Conservation (phyloP, 2,888 invertebrate genomes). For the Ophraella communa region DNA sequence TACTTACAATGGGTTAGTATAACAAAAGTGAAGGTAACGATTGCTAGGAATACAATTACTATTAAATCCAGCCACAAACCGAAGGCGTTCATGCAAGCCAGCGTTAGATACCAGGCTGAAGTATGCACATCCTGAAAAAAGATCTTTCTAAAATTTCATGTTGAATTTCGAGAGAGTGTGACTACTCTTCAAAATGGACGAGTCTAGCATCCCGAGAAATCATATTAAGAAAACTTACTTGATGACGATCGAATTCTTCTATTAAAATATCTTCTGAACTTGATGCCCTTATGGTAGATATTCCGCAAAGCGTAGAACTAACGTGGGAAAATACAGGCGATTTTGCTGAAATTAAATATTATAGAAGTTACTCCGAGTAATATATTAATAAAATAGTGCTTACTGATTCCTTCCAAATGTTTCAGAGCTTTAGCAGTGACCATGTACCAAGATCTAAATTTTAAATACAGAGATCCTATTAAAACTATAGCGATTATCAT, state of each 20-base stretch:
- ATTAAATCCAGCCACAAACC: constrained; percentile 71
- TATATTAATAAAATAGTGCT: too few relatives aligned
- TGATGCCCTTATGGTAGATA: constrained; percentile 42
- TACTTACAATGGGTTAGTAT: constrained; percentile 45
- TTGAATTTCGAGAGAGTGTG: too few relatives aligned
- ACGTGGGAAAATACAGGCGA: constrained; percentile 46
- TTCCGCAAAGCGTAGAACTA: constrained; percentile 40
- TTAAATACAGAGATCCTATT: constrained; percentile 68
- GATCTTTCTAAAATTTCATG: too few relatives aligned
- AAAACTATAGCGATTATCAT: constrained; percentile 68
- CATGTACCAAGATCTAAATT: constrained; percentile 70
- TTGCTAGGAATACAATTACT: constrained; percentile 66
- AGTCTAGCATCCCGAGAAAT: too few relatives aligned
- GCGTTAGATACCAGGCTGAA: constrained; percentile 67
- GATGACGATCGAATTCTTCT: constrained; percentile 43
- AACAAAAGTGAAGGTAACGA: constrained; percentile 68
- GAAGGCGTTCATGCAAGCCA: constrained; percentile 70
- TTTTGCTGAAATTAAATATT: constrained; percentile 39
- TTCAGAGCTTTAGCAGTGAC: constrained; percentile 75
- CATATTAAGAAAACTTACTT: constrained; percentile 35
- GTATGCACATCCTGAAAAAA: constrained; percentile 64
- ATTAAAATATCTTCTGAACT: constrained; percentile 37
- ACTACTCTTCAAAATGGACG: too few relatives aligned
- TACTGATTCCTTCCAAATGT: constrained; percentile 65
- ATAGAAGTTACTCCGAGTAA: too few relatives aligned